These are phyloP conservation scores for Malacoraja senta DNA, from an alignment of 2,797 vertebrate genomes.

Conservation along the genomic window DNA sequence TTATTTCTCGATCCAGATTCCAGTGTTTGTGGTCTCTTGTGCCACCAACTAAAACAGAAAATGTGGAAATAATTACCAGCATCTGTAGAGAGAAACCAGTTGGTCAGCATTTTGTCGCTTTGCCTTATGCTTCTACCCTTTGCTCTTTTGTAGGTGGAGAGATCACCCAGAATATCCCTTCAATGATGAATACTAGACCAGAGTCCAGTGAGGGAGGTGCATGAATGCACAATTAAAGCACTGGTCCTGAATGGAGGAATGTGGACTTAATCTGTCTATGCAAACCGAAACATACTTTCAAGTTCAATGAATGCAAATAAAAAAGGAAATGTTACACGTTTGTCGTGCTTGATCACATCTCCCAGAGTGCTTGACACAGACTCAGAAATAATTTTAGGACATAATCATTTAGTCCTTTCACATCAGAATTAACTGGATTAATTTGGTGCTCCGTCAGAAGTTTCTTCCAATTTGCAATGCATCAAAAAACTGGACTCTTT, in stretches of 20 bases:
- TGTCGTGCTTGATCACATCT: background rate
- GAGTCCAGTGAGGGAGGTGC: no score
- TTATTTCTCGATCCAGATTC: no score
- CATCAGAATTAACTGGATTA: background rate
- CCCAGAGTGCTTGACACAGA: background rate
- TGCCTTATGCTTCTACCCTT: constrained; percentile 41
- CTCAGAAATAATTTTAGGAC: background rate
- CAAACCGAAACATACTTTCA: background rate
- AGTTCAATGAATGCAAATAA: background rate
- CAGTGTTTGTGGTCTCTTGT: no score
- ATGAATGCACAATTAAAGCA: background rate
- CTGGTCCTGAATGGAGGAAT: background rate
- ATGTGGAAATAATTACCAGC: no score
- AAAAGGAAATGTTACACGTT: background rate
- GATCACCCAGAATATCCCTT: constrained; percentile 71
- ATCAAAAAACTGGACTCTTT: background rate
- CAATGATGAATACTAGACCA: constrained; percentile 59
- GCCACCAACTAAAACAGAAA: no score
- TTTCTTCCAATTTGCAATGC: background rate
- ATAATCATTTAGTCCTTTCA: background rate
- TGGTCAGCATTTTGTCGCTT: background rate
- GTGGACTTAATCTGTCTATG: background rate
- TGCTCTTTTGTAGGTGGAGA: constrained; percentile 55
- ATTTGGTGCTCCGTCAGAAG: no score
- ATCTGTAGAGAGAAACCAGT: background rate